Evolutionary conservation across 2,888 invertebrate genomes (phyloP), one percentile per base, ranked within the genome.

Genomic region (Andrena chrysosceles): DNA sequence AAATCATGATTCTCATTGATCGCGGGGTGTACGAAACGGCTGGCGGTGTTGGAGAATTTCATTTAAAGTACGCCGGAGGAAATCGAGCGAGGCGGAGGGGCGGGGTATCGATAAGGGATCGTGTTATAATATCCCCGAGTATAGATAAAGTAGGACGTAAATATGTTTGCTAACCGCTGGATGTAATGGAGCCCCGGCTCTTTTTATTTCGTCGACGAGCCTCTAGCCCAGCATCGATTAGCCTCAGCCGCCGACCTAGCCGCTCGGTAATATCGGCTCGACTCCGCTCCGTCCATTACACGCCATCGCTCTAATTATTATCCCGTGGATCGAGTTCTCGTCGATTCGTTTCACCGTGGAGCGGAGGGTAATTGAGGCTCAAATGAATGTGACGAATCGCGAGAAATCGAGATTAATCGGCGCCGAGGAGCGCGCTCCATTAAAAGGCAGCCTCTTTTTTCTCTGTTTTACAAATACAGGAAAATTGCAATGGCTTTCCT

Each of bases 231-330:
- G 49, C 81, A 71, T 62, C 62, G 76, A 71, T 75, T 68, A 64
- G 49, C 56, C 26, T 33, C 59, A 26, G 31, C 29, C 42, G 62
- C 64, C 69, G 81, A 63, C n/a, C 67, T 62, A 56, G 60, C 60
- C 48, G 77, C 54, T 42, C 42, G 72, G 77, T 84, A 83, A 73
- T 70, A 77, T 81, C 87, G 72, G 67, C 20, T 31, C 69, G 42
- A 54, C 76, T 86, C 70, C 59, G 68, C 66, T 84, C 76, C 84
- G 75, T 60, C 73, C 74, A 80, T 86, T 86, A 87, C 82, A 82
- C 69, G 69, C 82, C 82, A 68, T 79, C 77, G 82, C 72, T 82
- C 77, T 85, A 87, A 86, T 86, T 86, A 87, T 87, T 82, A 83
- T 74, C 72, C 85, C 26, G 77, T 68, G 73, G 75, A 78, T 77